Conservation (phyloP, 2,888 invertebrate genomes). For the Anorthoa munda region DNA sequence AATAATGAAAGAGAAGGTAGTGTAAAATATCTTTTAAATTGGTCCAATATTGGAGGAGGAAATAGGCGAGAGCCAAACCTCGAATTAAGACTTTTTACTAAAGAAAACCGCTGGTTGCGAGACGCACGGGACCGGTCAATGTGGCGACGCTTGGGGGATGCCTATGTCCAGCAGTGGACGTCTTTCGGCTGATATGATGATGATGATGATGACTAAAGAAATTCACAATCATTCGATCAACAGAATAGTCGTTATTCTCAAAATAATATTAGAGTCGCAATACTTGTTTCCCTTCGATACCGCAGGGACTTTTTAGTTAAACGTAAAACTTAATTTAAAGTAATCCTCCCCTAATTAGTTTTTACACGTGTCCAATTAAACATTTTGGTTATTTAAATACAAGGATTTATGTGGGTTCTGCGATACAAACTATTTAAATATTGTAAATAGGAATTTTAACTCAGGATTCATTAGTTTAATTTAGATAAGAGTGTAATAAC, state of each 20-base stretch:
- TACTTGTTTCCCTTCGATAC: no score
- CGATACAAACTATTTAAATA: not conserved
- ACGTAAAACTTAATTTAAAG: constrained; percentile 17
- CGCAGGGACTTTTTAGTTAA: not conserved
- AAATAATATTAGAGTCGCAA: not conserved
- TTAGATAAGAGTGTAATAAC: no score
- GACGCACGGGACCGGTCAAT: no score
- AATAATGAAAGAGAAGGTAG: not conserved
- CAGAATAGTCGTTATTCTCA: not conserved
- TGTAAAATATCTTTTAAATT: no score
- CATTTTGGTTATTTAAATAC: constrained; percentile 18
- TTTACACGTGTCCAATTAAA: constrained; percentile 29
- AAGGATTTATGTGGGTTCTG: not conserved
- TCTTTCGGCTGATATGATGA: no score
- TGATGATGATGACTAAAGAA: no score
- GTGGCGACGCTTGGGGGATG: no score
- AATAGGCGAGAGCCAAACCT: no score
- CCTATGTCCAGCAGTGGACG: no score
- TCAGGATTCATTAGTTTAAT: not conserved
- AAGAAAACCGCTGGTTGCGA: no score
- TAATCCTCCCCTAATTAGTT: constrained; percentile 15
- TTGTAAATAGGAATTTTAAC: not conserved
- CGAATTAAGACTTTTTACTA: no score
- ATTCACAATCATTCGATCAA: not conserved
- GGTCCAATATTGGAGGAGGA: no score